Base-by-base conservation (phyloP, 2,888 invertebrate genomes). In the Crocallis elinguaria region DNA sequence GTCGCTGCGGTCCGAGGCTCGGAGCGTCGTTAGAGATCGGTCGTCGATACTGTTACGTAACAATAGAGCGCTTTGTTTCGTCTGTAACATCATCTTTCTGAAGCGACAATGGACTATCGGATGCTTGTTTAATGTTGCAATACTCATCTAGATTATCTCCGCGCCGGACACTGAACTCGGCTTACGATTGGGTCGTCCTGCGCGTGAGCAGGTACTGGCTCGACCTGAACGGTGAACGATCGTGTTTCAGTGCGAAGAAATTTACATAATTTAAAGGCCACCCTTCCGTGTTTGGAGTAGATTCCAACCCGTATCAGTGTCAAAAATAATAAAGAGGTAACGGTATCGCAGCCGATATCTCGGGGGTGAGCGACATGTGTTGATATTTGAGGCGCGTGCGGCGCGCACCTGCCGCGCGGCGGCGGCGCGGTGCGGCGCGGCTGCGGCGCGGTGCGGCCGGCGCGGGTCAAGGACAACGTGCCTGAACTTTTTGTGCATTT, bases 341-440 rank as follows among this genome's bases (percentile, higher is more conserved):
- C 69, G 69, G 72, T 49, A 64, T 45, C 56, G 57, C 25, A 36
- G 55, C 43, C 57, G 60, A 49, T 60, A 45, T 57, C 63, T 32
- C 58, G 68, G 68, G 79, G 85, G 84, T 83, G 82, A 84, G 69
- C 79, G 85, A 84, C 86, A 81, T 72, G 69, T 63, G 80, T 66
- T 83, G 85, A 78, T 86, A 82, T 84, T 85, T 78, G 71, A 27
- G 27, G 67, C 60, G 69, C 64, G 73, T 69, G 73, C 73, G 70
- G 67, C 64, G 65, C 67, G 61, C 69, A 58, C 64, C 50, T 60
- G 66, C 64, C 58, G 64, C 60, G n/a, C 17, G 11, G 57, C 53
- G 60, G 46, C 61, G 56, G 62, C 57, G 55, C 48, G 59, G 30
- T 56, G 55, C 60, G 39, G 49, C 32, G 48, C 37, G 52, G 37